Evolutionary conservation across 2,888 invertebrate species (phyloP), one percentile per base, ranked within the genome.

Genomic region (Tinea semifulvella): DNA sequence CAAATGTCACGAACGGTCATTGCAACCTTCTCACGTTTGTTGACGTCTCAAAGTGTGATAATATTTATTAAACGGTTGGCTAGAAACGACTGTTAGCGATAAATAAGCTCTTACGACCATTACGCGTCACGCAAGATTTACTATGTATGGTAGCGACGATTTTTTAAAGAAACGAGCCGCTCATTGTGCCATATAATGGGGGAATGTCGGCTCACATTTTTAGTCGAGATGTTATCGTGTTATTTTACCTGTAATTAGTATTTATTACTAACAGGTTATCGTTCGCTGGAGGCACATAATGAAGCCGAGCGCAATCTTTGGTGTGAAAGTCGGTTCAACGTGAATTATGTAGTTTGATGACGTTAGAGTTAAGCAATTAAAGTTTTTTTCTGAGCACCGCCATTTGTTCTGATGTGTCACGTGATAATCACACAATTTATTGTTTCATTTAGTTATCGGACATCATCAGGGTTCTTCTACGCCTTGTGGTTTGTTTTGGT

Each of bases 1-100:
- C 72, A 73, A 77, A 73, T 68, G 73, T 76, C 80, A 80, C 80
- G 80, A 77, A 71, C 69, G 66, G 68, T 76, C 77, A 74, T 64
- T 67, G 68, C 68, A 72, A 71, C 73, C 75, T 79, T 80, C 77
- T 76, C 79, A 79, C 77, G 79, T 76, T 76, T 77, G 75, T 76
- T 73, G 76, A 70, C 67, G 74, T 68, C 73, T 71, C 65, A 66
- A 65, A 76, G 66, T 73, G 75, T 74, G 76, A 80, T 79, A 76
- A 76, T 76, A 76, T 80, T 77, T 79, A 77, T 80, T 77, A 79
- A 79, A 76, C 65, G 68, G 68, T 74, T 75, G 70, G 68, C 63
- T 72, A 59, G 63, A 64, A 71, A 67, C 69, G 69, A 66, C 67
- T 63, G 64, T 60, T 66, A 55, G 58, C 66, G 55, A 79, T 80